A percentile compares a stretch with the other conserved stretches of the same genome.
Conservation (phyloP, 2,888 invertebrate genomes). For the Pogonocherus hispidulus region DNA sequence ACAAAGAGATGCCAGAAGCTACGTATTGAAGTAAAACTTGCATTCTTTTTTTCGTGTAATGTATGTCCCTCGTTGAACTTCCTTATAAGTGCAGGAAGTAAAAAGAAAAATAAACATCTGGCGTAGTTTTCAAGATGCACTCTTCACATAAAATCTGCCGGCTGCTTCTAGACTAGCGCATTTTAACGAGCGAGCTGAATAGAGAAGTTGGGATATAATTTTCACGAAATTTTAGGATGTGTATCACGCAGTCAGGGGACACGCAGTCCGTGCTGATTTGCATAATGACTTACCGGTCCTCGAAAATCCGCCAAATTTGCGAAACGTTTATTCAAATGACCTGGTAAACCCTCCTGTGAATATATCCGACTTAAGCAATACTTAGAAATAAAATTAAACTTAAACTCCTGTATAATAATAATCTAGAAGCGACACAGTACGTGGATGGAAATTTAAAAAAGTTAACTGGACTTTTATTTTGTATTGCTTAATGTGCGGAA, state of each 20-base stretch:
- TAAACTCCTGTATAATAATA: slow-evolving; percentile 53
- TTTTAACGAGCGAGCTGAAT: slow-evolving; percentile 31
- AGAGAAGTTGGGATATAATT: slow-evolving; percentile 47
- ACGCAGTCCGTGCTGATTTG: slow-evolving; percentile 56
- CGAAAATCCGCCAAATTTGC: slow-evolving; percentile 63
- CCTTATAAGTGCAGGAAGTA: slow-evolving; percentile 4
- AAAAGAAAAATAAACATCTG: slow-evolving; percentile 10
- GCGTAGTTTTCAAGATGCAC: slow-evolving; percentile 1
- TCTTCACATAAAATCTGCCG: neutral
- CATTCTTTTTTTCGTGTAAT: neutral
- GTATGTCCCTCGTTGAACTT: neutral
- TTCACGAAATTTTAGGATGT: slow-evolving; percentile 53
- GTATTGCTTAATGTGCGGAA: slow-evolving; percentile 3
- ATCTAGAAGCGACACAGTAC: slow-evolving; percentile 49
- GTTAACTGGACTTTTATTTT: slow-evolving; percentile 10
- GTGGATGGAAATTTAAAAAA: slow-evolving; percentile 50
- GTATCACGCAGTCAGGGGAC: slow-evolving; percentile 56
- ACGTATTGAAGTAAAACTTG: no score
- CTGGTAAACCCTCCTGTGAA: slow-evolving; percentile 46
- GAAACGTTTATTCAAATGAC: slow-evolving; percentile 58
- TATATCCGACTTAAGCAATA: slow-evolving; percentile 51
- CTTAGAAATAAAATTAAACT: slow-evolving; percentile 54
- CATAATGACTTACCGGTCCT: slow-evolving; percentile 60
- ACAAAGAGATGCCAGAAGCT: no score
- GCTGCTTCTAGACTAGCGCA: neutral